A percentile compares a stretch with the other conserved stretches of the same genome.
phyloP scores from a whole-genome alignment of 2,113 vertebrate genomes.

The Boulengeromyrus knoepffleri region DNA sequence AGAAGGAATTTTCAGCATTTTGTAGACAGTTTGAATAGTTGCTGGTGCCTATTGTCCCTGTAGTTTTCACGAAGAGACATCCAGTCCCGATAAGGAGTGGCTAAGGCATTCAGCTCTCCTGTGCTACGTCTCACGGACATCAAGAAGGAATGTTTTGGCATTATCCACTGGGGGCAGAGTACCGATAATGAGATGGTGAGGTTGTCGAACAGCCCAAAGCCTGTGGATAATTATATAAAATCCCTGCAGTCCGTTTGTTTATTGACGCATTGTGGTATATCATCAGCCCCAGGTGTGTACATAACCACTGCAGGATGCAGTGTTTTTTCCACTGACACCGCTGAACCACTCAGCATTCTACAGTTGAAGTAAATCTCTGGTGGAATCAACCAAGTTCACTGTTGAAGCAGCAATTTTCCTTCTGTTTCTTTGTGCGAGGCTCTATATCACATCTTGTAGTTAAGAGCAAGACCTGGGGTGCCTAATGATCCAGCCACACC shows the following conservation, averaged over 20 bases:
- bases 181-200: not conserved
- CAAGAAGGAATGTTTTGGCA: not conserved
- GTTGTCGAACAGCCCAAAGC: not conserved
- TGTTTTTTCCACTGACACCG: not conserved
- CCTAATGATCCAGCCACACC: not conserved
- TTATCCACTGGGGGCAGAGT: not conserved
- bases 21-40: not conserved
- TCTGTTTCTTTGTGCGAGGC: not conserved
- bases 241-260: not conserved
- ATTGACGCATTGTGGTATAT: not conserved
- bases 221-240: not conserved
- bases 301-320: not conserved
- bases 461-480: not conserved
- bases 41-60: not conserved
- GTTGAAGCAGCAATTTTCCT: not conserved
- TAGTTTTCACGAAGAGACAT: not conserved
- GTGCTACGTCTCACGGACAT: conserved; percentile 6
- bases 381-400: not conserved
- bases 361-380: not conserved
- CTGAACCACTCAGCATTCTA: not conserved
- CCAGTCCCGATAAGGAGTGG: not conserved
- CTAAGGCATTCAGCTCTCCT: not conserved
- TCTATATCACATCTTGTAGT: not conserved
- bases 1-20: not conserved
- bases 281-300: not conserved